A percentile compares a stretch with the other conserved stretches of the same genome.
Evolutionary conservation across 2,797 vertebrate genomes (phyloP).

Genomic region (Simalia tracyae): DNA sequence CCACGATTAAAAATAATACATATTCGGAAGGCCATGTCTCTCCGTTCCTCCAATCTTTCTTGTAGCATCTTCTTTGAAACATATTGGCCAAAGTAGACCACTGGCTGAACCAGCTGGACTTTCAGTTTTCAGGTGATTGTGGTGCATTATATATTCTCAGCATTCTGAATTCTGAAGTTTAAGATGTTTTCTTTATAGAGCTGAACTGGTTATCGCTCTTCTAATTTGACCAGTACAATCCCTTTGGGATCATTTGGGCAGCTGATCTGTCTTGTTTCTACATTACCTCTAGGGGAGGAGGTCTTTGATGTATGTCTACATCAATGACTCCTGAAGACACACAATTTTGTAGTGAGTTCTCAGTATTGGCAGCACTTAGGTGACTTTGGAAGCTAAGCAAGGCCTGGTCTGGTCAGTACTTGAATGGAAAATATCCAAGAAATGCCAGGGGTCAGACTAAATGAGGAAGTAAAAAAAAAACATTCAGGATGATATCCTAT

Average conservation of each 20-base stretch:
- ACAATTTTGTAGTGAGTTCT: neutral
- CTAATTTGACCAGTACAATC: neutral
- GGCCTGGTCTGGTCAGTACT: neutral
- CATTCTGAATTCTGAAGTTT: neutral
- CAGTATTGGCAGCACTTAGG: neutral
- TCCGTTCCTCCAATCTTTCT: too few relatives aligned
- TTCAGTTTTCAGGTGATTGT: neutral
- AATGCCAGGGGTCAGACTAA: neutral
- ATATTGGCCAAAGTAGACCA: neutral
- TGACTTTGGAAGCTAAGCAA: neutral
- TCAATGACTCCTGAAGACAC: neutral
- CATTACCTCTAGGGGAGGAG: neutral
- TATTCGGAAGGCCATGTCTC: neutral
- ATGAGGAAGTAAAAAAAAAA: neutral
- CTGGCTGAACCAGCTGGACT: neutral
- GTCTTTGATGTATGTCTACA: neutral
- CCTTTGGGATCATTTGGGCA: neutral
- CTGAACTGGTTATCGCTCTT: neutral
- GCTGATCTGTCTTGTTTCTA: too few relatives aligned
- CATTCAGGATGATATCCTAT: neutral
- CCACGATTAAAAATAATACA: neutral
- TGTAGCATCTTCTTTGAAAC: neutral
- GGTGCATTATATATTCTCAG: neutral
- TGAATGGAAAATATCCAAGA: neutral
- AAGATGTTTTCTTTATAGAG: neutral